Evolutionary conservation across 2,797 vertebrate species (phyloP).

Genomic region (Halcyon smyrnensis): DNA sequence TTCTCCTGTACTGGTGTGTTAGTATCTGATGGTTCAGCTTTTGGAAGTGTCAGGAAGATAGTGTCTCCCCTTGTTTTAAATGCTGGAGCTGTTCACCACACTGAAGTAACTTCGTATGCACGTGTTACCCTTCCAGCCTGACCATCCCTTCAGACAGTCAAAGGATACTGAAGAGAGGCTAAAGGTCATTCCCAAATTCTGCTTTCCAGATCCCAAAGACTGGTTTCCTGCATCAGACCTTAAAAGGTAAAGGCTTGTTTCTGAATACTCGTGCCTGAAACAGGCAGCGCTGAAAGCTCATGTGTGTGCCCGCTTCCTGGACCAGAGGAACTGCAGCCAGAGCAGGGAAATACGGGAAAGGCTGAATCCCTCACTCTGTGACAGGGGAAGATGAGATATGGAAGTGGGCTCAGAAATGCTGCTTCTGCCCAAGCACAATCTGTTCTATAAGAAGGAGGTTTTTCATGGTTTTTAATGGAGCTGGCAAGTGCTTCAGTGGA

Average conservation of each 20-base stretch:
- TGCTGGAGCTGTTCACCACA: neutral
- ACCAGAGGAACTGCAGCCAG: neutral
- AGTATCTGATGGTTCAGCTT: neutral
- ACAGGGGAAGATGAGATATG: neutral
- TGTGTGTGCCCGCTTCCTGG: neutral
- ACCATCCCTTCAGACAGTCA: constrained; percentile 88
- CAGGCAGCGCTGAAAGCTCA: neutral
- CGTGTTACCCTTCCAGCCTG: constrained; percentile 82
- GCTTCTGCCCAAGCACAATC: neutral
- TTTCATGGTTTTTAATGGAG: no score
- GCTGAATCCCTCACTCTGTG: neutral
- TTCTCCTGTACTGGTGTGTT: neutral
- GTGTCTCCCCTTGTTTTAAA: neutral
- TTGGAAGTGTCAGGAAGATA: neutral
- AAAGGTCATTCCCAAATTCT: constrained; percentile 95
- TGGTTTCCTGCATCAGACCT: constrained; percentile 90
- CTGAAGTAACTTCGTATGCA: neutral
- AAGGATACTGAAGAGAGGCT: constrained; percentile 94
- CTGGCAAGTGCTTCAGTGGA: neutral
- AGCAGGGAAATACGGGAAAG: neutral
- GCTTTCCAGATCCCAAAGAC: constrained; percentile 94
- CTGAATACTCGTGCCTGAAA: neutral
- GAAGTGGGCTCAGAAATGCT: neutral
- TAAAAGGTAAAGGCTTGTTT: constrained; percentile 81
- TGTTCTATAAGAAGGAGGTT: neutral